These are phyloP conservation scores for Myotis myotis DNA, from an alignment of 2,797 vertebrate genomes.

Conservation along the genomic window DNA sequence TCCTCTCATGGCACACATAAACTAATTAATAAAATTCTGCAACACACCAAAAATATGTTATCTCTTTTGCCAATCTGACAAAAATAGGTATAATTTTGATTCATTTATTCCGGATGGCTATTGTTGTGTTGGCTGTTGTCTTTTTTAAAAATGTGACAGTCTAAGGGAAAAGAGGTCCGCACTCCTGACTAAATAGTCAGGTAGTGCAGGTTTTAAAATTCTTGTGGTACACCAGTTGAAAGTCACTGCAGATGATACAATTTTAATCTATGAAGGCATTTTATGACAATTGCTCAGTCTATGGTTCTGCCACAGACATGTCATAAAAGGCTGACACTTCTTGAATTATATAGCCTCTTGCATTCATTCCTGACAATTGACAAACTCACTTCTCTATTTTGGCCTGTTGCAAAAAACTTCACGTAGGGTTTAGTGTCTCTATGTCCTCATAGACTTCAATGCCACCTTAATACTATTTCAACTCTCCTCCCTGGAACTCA, in stretches of 20 bases:
- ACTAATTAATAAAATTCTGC: background rate
- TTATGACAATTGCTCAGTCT: background rate
- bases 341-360: too few species aligned
- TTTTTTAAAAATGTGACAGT: background rate
- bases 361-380: background rate
- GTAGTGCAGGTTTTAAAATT: background rate
- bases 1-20: background rate
- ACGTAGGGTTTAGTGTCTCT: background rate
- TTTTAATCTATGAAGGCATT: background rate
- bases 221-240: background rate
- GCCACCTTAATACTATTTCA: background rate
- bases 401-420: background rate
- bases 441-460: background rate
- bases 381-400: background rate
- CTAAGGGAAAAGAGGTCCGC: background rate
- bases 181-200: background rate
- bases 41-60: background rate
- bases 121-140: background rate
- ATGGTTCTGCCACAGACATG: background rate
- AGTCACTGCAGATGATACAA: background rate
- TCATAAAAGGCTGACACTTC: background rate
- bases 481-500: background rate
- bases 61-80: background rate
- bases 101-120: background rate
- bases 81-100: background rate